Evolutionary conservation across 2,113 vertebrate species (phyloP), one percentile per base, ranked within the genome.

Genomic region (Murina feae): DNA sequence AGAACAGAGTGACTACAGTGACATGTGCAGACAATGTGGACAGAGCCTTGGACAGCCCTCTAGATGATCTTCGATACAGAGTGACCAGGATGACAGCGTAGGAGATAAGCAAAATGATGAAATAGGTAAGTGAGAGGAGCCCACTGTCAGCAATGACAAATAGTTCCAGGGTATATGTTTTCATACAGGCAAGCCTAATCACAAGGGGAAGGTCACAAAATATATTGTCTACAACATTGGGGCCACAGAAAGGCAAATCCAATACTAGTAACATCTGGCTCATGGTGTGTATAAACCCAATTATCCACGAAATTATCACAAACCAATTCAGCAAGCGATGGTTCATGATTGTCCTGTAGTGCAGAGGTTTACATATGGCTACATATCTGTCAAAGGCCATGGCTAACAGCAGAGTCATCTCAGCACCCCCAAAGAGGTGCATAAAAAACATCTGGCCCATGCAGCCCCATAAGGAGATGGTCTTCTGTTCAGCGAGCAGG

Each of bases 361-460:
- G 94, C 28, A 97, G n/a, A 1, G 97, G 97, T 80, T 97, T 97
- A 69, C 97, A 98, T 66, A 97, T 95, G 17, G 97, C 97, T 55
- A 97, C 95, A 32, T 97, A 98, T 28, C 97, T 96, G 65, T 98
- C 97, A 92, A 96, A 97, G 65, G 96, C 96, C 97, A 97, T 97
- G 49, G 84, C 91, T 86, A 96, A 68, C 84, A 97, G 80, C 63
- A 97, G 95, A 28, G 95, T 90, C 84, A 95, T 84, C 78, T 98
- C 97, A 21, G 91, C 88, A 55, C 97, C 96, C 5, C 97, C 96
- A 55, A 97, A 97, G 7, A 96, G 89, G 21, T 95, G 96, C 68
- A 97, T 96, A 4, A 97, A 95, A 39, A 96, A 97, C 92, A 97
- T 93, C 60, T 98, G 96, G 14, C 84, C 49, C 95, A 97, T 96